Evolutionary conservation across 2,113 vertebrate genomes (phyloP).

Genomic region (Diphyllodes magnificus): DNA sequence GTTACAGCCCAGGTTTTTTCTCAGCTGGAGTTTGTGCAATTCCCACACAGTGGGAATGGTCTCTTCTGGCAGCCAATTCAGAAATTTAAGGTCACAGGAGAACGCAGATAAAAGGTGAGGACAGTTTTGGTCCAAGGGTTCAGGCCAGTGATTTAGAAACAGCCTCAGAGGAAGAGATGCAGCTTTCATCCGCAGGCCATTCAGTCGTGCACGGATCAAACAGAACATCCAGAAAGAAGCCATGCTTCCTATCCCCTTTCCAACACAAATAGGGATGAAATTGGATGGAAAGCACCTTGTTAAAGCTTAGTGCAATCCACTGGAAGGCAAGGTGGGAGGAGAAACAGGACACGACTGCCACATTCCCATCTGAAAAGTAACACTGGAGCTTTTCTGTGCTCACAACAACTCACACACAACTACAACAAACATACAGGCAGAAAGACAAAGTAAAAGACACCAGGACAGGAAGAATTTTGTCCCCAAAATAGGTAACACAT

Average conservation of each 20-base stretch:
- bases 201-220: fast-evolving
- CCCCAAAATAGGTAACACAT: not conserved
- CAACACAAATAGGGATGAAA: not conserved
- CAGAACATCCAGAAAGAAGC: not conserved
- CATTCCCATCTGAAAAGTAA: not conserved
- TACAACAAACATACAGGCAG: not conserved
- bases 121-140: not conserved
- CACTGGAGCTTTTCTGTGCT: not conserved
- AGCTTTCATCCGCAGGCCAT: fast-evolving
- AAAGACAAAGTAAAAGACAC: not conserved
- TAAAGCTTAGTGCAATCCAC: not conserved
- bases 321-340: not conserved
- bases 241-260: not conserved
- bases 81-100: not conserved
- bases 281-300: not conserved
- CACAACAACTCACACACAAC: not conserved
- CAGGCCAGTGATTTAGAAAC: not conserved
- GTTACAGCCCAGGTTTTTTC: not conserved
- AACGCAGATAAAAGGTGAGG: not conserved
- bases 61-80: not conserved
- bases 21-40: not conserved
- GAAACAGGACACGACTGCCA: not conserved
- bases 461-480: not conserved
- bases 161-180: fast-evolving
- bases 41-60: not conserved